These are phyloP conservation scores for Aphidius ervi DNA, from an alignment of 1,140 invertebrate species.

Conservation along the genomic window DNA sequence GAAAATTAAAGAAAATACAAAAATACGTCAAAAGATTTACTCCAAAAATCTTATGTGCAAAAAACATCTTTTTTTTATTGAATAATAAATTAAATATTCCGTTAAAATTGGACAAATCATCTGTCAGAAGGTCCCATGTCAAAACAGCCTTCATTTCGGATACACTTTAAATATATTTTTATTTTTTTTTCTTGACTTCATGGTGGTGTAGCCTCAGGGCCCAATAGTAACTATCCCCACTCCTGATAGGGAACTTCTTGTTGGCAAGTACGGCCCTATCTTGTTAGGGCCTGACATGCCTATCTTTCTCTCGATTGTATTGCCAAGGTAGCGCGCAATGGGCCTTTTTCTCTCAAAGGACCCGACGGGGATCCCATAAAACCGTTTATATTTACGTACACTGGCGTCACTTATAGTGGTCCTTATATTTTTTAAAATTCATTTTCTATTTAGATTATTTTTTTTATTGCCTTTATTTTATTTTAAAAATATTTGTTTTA, in stretches of 20 bases:
- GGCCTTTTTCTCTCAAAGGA: constrained; percentile 33
- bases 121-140: no score
- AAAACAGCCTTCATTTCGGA: no score
- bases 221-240: not conserved
- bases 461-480: no score
- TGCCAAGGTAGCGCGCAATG: constrained; percentile 32
- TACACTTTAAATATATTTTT: not conserved
- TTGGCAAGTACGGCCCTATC: constrained; percentile 31
- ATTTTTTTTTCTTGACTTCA: constrained; percentile 1
- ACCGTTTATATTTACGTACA: constrained; percentile 43
- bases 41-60: no score
- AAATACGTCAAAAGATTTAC: no score
- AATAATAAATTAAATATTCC: no score
- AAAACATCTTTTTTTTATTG: no score
- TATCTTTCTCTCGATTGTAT: constrained; percentile 39
- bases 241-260: not conserved
- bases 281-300: constrained; percentile 49
- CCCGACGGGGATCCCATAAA: constrained; percentile 40
- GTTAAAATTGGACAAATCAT: no score
- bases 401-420: constrained; percentile 37
- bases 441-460: no score
- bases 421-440: not conserved
- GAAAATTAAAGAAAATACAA: no score
- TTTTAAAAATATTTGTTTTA: no score
- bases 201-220: not conserved